Base-by-base conservation (phyloP, 1,140 invertebrate species). In the Dermatophagoides farinae region DNA sequence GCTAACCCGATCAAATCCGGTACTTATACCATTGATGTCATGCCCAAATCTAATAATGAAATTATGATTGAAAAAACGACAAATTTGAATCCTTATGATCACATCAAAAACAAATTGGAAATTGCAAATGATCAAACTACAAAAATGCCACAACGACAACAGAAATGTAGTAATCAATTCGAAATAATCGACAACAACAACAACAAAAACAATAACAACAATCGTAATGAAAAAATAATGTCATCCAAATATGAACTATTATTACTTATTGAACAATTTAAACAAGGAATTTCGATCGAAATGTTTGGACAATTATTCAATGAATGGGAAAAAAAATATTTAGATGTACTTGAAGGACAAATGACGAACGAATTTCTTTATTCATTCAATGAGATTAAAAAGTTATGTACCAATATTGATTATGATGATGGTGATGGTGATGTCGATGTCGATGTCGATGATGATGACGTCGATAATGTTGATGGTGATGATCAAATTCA, bases 231-330 rank as follows among this genome's bases (percentile, higher is more conserved):
- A 2, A 14, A 23, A 38, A 55, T 55, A 14, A n/a, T 55, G 1
- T 11, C 14, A 55, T 14, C 53, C 4, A 55, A 58, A 16, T 55
- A 58, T 41, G 39, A 58, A 39, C 43, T 58, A 46, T 46, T 58
- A 18, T n/a, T n/a, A n/a, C n/a, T 58, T n/a, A 58, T 58, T 25
- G 57, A 58, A 25, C 11, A 41, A 16, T 58, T 58, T 23, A 58
- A 58, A 31, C 8, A 38, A 10, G 57, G 57, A 12, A 58, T 58
- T 16, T 58, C 57, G 16, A 44, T 58, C 25, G 57, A 58, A 18
- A 16, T 14, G 1, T 58, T 58, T 38, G 39, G 44, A 25, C 25
- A 23, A 16, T n/a, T 58, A 14, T 58, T 58, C 18, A 14, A 14
- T 16, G 25, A 58, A 16, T 58, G 57, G 57, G 39, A 58, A 22